These are phyloP conservation scores for Bilobella aurantiaca DNA, from an alignment of 1,140 invertebrate genomes.

Conservation along the genomic window DNA sequence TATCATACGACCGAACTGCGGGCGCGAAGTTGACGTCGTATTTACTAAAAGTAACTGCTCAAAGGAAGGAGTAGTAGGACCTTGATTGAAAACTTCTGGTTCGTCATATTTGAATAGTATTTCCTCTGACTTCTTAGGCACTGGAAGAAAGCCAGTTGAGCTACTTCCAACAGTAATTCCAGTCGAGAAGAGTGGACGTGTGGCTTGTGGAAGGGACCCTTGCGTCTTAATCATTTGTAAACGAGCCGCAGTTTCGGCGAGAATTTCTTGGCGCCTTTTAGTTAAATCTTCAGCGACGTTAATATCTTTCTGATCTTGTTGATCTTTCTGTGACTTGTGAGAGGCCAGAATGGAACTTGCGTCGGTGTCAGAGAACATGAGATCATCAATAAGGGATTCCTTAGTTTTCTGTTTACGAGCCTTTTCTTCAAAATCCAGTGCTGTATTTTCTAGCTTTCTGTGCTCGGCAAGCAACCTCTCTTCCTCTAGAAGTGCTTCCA, in stretches of 20 bases:
- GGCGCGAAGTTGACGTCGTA: slow-evolving; percentile 50
- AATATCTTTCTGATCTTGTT: slow-evolving; percentile 25
- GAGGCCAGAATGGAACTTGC: slow-evolving; percentile 75
- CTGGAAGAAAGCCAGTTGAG: slow-evolving; percentile 45
- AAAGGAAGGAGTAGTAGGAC: slow-evolving; percentile 58
- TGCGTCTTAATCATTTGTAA: neutral
- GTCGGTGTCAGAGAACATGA: slow-evolving; percentile 82
- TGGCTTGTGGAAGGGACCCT: neutral
- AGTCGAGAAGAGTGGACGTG: slow-evolving; percentile 14
- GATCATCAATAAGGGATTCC: slow-evolving; percentile 82
- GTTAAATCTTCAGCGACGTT: slow-evolving; percentile 50
- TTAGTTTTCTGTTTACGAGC: slow-evolving; percentile 72
- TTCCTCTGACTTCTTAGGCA: slow-evolving; percentile 63
- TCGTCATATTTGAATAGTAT: slow-evolving; percentile 54
- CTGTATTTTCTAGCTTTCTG: slow-evolving; percentile 49
- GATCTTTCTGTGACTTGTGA: slow-evolving; percentile 59
- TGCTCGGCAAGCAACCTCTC: slow-evolving; percentile 64
- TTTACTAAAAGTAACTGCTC: slow-evolving; percentile 33
- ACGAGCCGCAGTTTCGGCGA: slow-evolving; percentile 14
- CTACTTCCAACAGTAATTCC: slow-evolving; percentile 13
- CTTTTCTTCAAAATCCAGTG: slow-evolving; percentile 63
- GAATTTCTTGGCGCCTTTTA: slow-evolving; percentile 20
- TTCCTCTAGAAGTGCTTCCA: slow-evolving; percentile 77
- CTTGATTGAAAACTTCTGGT: slow-evolving; percentile 50
- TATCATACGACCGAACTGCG: neutral